These are phyloP conservation scores for Papilio polyxenes DNA, from an alignment of 1,140 invertebrate genomes.

Conservation along the genomic window DNA sequence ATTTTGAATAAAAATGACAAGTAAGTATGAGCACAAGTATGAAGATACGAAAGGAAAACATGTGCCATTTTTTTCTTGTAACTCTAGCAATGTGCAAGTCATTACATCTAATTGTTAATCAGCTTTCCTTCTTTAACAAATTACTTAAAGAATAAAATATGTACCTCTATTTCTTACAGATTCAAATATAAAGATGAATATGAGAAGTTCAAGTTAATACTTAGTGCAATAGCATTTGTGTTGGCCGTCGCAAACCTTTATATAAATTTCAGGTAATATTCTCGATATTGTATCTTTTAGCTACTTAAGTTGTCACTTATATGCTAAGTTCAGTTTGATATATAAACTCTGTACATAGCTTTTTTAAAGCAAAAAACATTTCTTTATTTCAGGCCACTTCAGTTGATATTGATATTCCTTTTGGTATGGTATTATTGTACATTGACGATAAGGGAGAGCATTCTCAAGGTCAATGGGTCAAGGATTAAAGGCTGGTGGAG, in stretches of 20 bases:
- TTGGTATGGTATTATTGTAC: constrained; percentile 99
- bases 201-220: constrained; percentile 97
- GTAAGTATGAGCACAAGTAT: constrained; percentile 81
- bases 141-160: constrained; percentile 42
- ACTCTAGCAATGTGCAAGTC: no score
- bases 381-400: constrained; percentile 86
- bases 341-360: no score
- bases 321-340: no score
- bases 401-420: constrained; percentile 97
- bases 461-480: constrained; percentile 95
- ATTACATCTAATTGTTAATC: no score
- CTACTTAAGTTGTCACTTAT: neutral
- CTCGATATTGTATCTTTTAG: neutral
- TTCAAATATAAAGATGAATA: constrained; percentile 99
- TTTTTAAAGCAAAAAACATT: neutral
- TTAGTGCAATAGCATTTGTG: constrained; percentile 95
- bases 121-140: neutral
- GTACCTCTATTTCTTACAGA: constrained; percentile 78
- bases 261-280: constrained; percentile 88
- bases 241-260: constrained; percentile 92
- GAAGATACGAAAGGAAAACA: neutral
- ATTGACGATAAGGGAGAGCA: constrained; percentile 98
- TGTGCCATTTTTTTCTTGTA: neutral
- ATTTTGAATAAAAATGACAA: constrained; percentile 97
- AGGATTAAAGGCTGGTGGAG: constrained; percentile 98